Percentiles rank a stretch among this genome's conserved stretches.
Evolutionary conservation across 2,888 invertebrate genomes (phyloP).

Genomic region (Trachelus stipa): DNA sequence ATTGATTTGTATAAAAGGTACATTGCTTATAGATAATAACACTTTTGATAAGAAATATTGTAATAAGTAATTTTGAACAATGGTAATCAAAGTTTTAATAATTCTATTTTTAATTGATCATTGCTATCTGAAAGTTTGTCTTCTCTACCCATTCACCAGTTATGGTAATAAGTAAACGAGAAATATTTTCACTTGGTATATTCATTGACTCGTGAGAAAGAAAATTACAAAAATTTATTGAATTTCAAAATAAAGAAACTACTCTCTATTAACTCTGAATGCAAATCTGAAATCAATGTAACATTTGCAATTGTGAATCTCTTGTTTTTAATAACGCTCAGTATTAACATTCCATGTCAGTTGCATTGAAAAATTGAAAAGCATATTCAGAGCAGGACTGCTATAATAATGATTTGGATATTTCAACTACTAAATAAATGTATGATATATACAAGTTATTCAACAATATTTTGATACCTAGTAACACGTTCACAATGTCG

Average conservation of each 20-base stretch:
- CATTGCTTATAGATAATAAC: background rate
- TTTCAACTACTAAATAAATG: background rate
- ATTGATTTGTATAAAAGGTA: background rate
- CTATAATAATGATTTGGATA: background rate
- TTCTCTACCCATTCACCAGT: background rate
- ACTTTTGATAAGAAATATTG: background rate
- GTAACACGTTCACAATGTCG: background rate
- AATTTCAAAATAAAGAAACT: background rate
- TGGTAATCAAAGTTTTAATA: conserved; percentile 29
- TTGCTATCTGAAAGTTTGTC: conserved; percentile 22
- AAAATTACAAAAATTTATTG: background rate
- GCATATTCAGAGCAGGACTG: background rate
- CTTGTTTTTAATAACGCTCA: background rate
- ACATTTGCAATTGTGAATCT: background rate
- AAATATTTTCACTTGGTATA: background rate
- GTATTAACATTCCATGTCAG: background rate
- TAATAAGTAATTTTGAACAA: conserved; percentile 6
- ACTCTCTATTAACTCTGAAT: background rate
- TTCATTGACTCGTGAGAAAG: background rate
- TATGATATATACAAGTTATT: background rate
- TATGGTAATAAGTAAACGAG: background rate
- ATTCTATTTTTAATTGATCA: conserved; percentile 46
- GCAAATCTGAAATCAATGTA: background rate
- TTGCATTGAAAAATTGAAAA: background rate
- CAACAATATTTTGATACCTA: background rate